Percentiles rank a stretch among this genome's conserved stretches.
phyloP scores from a whole-genome alignment of 2,113 vertebrate genomes.

The Callaeas wilsoni region DNA sequence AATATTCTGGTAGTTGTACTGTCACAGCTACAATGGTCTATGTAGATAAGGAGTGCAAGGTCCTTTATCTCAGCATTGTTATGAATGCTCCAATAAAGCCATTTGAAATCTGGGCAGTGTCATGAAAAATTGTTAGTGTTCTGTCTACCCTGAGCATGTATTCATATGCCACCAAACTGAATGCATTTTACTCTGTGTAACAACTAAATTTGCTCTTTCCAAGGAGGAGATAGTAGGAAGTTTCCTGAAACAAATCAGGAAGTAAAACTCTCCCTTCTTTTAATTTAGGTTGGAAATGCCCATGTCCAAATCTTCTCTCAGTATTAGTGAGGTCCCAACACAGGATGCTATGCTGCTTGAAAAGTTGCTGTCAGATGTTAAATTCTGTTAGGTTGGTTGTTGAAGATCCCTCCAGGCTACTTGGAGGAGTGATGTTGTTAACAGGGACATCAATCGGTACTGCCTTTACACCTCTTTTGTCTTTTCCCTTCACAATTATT shows the following conservation, averaged over 20 bases:
- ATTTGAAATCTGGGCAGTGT: neutral
- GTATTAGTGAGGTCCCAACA: neutral
- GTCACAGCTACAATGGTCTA: neutral
- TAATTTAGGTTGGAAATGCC: neutral
- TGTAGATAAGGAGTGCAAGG: neutral
- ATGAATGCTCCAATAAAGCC: neutral
- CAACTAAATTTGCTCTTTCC: neutral
- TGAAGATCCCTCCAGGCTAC: neutral
- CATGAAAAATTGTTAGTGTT: neutral
- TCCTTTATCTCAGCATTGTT: neutral
- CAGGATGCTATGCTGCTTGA: neutral
- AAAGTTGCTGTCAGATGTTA: neutral
- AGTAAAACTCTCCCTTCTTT: neutral
- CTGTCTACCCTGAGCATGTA: neutral
- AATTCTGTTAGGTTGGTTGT: neutral
- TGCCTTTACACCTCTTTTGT: neutral
- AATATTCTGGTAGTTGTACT: neutral
- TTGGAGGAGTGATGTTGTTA: neutral
- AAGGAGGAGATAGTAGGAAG: neutral
- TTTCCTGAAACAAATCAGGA: neutral
- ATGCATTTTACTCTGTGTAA: neutral
- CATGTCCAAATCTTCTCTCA: rapidly evolving
- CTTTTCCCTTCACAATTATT: neutral
- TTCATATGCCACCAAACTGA: neutral
- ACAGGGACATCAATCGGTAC: rapidly evolving